A percentile compares a stretch with the other conserved stretches of the same genome.
phyloP scores from a whole-genome alignment of 2,113 vertebrate genomes.

The Solea solea region DNA sequence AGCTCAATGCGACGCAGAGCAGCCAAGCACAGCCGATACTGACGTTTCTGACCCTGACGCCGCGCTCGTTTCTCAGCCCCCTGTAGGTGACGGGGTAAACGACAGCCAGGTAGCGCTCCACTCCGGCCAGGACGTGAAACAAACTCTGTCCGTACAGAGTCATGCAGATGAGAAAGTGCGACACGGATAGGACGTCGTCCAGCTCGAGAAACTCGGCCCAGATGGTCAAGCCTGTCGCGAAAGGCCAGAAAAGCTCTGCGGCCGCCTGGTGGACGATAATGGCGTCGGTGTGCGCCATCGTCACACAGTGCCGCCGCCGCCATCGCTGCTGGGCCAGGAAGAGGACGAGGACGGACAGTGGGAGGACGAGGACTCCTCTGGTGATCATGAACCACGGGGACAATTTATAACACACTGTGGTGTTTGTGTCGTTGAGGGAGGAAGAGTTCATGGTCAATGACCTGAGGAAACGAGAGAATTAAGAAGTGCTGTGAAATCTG shows the following conservation, averaged over 20 bases:
- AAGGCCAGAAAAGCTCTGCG: background rate
- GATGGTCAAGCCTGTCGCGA: background rate
- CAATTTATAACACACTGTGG: background rate
- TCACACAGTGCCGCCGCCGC: background rate
- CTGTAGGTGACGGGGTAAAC: constrained; percentile 23
- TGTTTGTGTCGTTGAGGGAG: background rate
- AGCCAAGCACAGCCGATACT: constrained; percentile 33
- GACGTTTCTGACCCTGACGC: constrained; percentile 13
- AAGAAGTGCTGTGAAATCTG: too few relatives aligned
- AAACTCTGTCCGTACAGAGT: constrained; percentile 4
- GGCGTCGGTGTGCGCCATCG: background rate
- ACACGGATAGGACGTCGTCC: too few relatives aligned
- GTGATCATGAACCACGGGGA: background rate
- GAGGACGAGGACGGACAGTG: background rate
- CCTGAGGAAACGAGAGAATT: too few relatives aligned
- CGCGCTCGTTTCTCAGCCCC: background rate
- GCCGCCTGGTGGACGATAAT: background rate
- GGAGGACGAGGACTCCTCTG: background rate
- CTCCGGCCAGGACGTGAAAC: constrained; percentile 26
- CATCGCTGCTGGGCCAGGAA: background rate
- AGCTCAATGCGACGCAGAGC: background rate
- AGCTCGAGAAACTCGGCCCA: background rate
- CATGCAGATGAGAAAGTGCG: fast-evolving
- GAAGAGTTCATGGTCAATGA: background rate
- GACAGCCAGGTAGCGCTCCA: constrained; percentile 20